A percentile compares a stretch with the other conserved stretches of the same genome.
These are phyloP conservation scores for Cosmopolites sordidus DNA, from an alignment of 2,888 invertebrate genomes.

Conservation along the genomic window DNA sequence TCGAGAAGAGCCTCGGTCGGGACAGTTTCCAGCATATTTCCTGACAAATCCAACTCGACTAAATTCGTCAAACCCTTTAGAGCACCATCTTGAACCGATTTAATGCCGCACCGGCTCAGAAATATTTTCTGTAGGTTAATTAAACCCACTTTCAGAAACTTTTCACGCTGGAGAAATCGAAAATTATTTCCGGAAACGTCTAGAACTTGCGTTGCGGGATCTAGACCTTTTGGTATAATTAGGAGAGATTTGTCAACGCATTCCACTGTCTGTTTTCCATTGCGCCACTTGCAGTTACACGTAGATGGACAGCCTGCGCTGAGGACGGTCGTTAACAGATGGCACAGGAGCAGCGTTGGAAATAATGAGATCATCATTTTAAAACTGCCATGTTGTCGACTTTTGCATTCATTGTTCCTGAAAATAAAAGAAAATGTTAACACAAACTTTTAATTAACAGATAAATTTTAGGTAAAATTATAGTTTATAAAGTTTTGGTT, in stretches of 20 bases:
- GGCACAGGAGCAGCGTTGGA: background rate
- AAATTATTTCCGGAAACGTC: slow-evolving; percentile 82
- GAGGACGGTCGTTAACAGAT: slow-evolving; percentile 3
- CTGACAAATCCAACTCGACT: slow-evolving; percentile 82
- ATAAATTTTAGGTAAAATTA: too few species aligned
- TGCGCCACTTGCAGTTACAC: slow-evolving; percentile 89
- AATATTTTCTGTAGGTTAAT: slow-evolving; percentile 85
- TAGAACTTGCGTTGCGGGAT: slow-evolving; percentile 81
- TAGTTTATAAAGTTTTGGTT: too few species aligned
- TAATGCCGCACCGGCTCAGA: slow-evolving; percentile 72
- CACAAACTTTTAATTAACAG: too few species aligned
- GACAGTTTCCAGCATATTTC: slow-evolving; percentile 72
- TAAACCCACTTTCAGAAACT: slow-evolving; percentile 73
- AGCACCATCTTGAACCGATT: slow-evolving; percentile 72
- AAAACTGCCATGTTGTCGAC: background rate
- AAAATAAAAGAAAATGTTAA: background rate
- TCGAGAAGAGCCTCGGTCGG: slow-evolving; percentile 76
- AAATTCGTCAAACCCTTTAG: slow-evolving; percentile 82
- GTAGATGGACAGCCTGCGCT: slow-evolving; percentile 37
- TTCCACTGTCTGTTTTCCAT: slow-evolving; percentile 86
- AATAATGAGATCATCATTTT: slow-evolving; percentile 2
- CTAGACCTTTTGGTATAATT: slow-evolving; percentile 73
- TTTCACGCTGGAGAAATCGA: slow-evolving; percentile 71
- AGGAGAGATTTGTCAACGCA: slow-evolving; percentile 74
- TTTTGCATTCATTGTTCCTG: background rate